A percentile compares a stretch with the other conserved stretches of the same genome.
These are phyloP conservation scores for Epirrita christyi DNA, from an alignment of 2,888 invertebrate species.

Conservation along the genomic window DNA sequence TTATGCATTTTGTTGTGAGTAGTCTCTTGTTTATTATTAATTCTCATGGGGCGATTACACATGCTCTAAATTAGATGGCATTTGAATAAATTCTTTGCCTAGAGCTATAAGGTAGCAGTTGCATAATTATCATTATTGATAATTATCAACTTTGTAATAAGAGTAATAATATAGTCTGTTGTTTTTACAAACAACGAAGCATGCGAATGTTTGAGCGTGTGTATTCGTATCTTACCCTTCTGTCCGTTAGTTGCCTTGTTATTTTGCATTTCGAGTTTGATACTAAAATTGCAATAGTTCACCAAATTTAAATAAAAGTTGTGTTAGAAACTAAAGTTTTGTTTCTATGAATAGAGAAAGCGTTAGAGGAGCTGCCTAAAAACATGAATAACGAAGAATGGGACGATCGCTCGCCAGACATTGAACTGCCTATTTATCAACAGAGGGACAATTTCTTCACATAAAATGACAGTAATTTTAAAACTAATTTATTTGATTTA, in stretches of 20 bases:
- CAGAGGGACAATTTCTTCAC: slow-evolving; percentile 94
- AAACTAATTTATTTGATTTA: no score
- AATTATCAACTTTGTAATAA: not conserved
- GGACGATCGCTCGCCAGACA: slow-evolving; percentile 90
- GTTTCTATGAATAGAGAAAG: slow-evolving; percentile 86
- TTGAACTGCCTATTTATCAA: slow-evolving; percentile 93
- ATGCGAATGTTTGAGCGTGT: slow-evolving; percentile 25
- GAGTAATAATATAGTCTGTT: no score
- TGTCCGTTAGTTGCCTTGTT: slow-evolving; percentile 50
- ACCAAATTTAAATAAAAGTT: slow-evolving; percentile 4
- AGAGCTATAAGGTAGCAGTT: no score
- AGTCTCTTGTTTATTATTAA: slow-evolving; percentile 55
- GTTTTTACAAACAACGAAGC: not conserved
- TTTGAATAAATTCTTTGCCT: not conserved
- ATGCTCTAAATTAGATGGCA: not conserved
- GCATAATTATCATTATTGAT: not conserved
- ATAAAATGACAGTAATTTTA: slow-evolving; percentile 39
- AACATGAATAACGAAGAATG: slow-evolving; percentile 86
- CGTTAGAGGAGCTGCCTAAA: slow-evolving; percentile 89
- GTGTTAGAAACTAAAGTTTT: slow-evolving; percentile 25
- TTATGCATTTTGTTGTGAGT: slow-evolving; percentile 83
- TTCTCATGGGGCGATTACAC: slow-evolving; percentile 4
- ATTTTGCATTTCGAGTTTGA: slow-evolving; percentile 49
- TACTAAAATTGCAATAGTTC: slow-evolving; percentile 17
- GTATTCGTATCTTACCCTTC: slow-evolving; percentile 30